Percentiles rank a stretch among this genome's conserved stretches.
Conservation (phyloP, 1,140 invertebrate genomes). For the Archegozetes longisetosus region DNA sequence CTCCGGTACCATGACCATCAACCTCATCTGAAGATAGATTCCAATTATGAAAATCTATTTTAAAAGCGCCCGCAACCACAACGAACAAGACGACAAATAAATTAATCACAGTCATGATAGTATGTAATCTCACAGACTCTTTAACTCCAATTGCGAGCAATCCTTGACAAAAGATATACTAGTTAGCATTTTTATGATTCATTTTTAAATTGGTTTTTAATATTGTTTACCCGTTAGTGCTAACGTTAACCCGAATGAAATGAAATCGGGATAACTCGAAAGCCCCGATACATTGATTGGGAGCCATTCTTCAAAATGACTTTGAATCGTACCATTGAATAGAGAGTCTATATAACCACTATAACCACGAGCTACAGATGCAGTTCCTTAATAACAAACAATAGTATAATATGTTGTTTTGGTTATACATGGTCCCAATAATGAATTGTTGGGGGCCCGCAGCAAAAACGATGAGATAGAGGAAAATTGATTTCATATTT, state of each 20-base stretch:
- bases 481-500: no score
- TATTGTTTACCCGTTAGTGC: conserved; percentile 38
- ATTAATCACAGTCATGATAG: conserved; percentile 72
- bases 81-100: conserved; percentile 62
- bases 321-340: conserved; percentile 51
- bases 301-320: conserved; percentile 42
- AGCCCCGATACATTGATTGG: conserved; percentile 52
- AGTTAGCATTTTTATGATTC: no score
- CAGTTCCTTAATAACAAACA: no score
- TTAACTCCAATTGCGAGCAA: conserved; percentile 57
- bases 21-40: conserved; percentile 21
- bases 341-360: conserved; percentile 72
- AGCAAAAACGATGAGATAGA: no score
- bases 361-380: conserved; percentile 72
- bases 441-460: conserved; percentile 33
- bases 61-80: conserved; percentile 58
- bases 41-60: conserved; percentile 65
- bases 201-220: no score
- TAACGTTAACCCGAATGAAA: conserved; percentile 50
- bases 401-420: no score
- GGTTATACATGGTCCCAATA: no score
- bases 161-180: no score
- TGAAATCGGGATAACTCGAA: conserved; percentile 63
- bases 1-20: conserved; percentile 35
- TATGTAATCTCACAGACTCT: conserved; percentile 73